Evolutionary conservation across 2,797 vertebrate genomes (phyloP).

Genomic region (Hyperoplus lanceolatus): DNA sequence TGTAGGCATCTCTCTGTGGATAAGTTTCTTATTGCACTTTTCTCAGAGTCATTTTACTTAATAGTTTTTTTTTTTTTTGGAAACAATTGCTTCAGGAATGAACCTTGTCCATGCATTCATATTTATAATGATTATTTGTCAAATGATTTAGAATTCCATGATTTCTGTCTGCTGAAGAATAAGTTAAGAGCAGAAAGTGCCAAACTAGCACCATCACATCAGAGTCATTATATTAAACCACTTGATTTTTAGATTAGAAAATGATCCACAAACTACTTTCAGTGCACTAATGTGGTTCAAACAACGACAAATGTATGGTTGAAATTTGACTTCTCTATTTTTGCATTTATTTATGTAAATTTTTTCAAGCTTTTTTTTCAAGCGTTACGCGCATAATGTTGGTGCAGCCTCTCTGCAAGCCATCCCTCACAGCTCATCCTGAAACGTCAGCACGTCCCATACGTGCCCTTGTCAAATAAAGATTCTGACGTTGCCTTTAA

Average conservation of each 20-base stretch:
- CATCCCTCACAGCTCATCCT: slow-evolving; percentile 3
- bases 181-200: neutral
- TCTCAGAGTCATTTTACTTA: neutral
- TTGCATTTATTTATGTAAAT: too few relatives aligned
- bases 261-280: neutral
- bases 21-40: neutral
- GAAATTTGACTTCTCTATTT: neutral
- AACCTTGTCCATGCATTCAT: neutral
- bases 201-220: neutral
- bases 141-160: neutral
- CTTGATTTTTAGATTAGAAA: neutral
- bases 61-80: neutral
- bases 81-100: neutral
- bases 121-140: slow-evolving; percentile 1
- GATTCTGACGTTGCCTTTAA: slow-evolving; percentile 56
- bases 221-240: neutral
- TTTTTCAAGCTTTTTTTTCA: neutral
- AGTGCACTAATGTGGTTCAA: neutral
- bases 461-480: slow-evolving; percentile 44
- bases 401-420: slow-evolving; percentile 22
- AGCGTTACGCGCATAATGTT: too few relatives aligned
- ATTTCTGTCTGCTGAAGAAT: neutral
- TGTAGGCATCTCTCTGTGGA: neutral
- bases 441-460: slow-evolving; percentile 63
- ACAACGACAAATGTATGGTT: neutral